Base-by-base conservation (phyloP, 2,113 vertebrate species). In the Semnornis frantzii region DNA sequence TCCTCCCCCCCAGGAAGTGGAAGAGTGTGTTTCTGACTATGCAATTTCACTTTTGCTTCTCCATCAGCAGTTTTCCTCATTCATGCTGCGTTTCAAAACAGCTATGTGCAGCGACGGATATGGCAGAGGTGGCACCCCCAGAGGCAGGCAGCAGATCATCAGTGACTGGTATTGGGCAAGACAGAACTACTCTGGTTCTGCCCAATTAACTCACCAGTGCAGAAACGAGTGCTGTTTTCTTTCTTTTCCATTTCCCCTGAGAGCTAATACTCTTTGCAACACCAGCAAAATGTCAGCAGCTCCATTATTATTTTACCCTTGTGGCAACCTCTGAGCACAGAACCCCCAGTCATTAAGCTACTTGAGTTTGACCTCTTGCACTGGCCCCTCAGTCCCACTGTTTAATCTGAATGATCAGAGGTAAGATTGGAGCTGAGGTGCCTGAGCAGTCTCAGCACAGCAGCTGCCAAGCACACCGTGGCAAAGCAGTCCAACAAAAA, bases 21-120 rank as follows among this genome's bases (percentile, higher is more conserved):
- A 87, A 74, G 19, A 15, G 7, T 48, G 42, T 9, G 3, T 63
- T 77, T 85, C 33, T 80, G 15, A 30, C 17, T 21, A 5, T 18
- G 17, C 5, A 25, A 17, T 85, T 79, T 92, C 33, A 73, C 23
- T 42, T 76, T 74, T 63, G 33, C 16, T 37, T 66, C 46, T 57
- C 4, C 5, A 46, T 44, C 60, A n/a, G 3, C 34, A 34, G 7
- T 34, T 94, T 94, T 87, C 64, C 48, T 77, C 23, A 58, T 68
- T 42, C 34, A 27, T 1, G 0, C 10, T 44, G 13, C 23, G 31
- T 66, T 71, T 71, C 42, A 39, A 65, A 82, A 21, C 17, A 79
- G 10, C 63, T 75, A 2, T 14, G 42, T 30, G 12, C 20, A 31
- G 2, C 23, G 37, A 3, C 0, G 0, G 55, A 37, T 11, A 6